Evolutionary conservation across 1,140 invertebrate genomes (phyloP).

Genomic region (Sipha flava): DNA sequence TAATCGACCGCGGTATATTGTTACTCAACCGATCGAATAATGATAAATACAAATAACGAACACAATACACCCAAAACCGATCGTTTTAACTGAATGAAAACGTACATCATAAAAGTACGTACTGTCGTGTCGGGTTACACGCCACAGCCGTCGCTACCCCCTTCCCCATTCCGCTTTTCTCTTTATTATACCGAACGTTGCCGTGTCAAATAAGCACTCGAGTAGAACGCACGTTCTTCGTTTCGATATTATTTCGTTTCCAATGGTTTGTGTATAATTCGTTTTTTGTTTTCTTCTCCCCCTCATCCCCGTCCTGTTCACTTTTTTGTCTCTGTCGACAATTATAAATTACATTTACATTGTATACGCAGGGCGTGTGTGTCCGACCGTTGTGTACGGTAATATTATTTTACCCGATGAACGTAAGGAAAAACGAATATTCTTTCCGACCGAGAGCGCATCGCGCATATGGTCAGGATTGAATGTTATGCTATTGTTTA

Average conservation of each 20-base stretch:
- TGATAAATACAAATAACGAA: background rate
- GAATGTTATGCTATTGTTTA: background rate
- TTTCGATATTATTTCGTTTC: background rate
- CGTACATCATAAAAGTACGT: background rate
- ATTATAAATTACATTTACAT: no score
- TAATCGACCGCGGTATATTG: background rate
- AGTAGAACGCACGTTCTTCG: background rate
- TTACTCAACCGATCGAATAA: background rate
- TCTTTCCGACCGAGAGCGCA: background rate
- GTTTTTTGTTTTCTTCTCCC: background rate
- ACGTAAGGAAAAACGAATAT: background rate
- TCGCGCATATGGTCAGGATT: background rate
- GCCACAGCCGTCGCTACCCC: background rate
- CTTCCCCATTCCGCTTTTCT: background rate
- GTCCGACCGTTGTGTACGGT: no score
- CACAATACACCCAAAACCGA: background rate
- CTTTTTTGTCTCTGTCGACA: no score
- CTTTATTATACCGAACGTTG: background rate
- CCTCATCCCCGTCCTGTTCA: no score
- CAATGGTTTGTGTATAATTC: background rate
- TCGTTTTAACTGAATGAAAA: constrained; percentile 4
- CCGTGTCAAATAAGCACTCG: background rate
- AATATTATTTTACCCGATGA: no score
- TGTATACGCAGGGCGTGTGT: no score
- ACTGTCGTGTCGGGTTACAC: background rate